phyloP scores from a whole-genome alignment of 2,113 vertebrate genomes.

The Baryphthengus martii region DNA sequence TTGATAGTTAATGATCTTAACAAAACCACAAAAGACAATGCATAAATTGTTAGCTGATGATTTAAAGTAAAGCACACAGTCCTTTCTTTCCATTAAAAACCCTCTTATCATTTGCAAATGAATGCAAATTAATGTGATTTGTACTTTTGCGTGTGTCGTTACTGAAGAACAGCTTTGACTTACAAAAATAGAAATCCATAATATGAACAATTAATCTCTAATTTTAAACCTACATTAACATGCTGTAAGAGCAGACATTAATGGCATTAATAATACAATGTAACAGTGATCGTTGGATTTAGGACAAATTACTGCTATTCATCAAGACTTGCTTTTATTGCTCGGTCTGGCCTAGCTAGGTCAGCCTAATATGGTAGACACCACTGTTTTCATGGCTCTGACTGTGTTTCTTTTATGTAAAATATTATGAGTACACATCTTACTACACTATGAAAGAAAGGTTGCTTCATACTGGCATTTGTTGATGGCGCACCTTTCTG shows the following conservation, averaged over 20 bases:
- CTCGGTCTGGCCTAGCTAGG: background rate
- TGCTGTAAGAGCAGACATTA: background rate
- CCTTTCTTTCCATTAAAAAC: background rate
- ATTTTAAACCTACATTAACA: background rate
- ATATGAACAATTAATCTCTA: slow-evolving; percentile 1
- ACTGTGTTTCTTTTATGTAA: background rate
- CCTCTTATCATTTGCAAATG: background rate
- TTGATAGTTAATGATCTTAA: background rate
- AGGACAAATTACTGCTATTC: background rate
- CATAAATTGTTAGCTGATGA: background rate
- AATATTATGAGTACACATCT: background rate
- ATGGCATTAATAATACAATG: slow-evolving; percentile 16
- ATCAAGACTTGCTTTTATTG: background rate
- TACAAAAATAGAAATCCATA: background rate
- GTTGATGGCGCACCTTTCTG: background rate
- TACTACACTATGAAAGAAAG: background rate
- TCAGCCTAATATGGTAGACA: background rate
- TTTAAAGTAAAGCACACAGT: background rate
- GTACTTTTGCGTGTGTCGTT: slow-evolving; percentile 9
- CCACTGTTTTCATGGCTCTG: background rate
- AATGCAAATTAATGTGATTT: background rate
- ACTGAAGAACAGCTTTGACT: background rate
- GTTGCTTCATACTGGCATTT: rapidly evolving
- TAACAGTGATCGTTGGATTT: background rate
- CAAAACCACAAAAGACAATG: background rate